These are phyloP conservation scores for Charaxes varanes DNA, from an alignment of 1,140 invertebrate genomes.

Conservation along the genomic window DNA sequence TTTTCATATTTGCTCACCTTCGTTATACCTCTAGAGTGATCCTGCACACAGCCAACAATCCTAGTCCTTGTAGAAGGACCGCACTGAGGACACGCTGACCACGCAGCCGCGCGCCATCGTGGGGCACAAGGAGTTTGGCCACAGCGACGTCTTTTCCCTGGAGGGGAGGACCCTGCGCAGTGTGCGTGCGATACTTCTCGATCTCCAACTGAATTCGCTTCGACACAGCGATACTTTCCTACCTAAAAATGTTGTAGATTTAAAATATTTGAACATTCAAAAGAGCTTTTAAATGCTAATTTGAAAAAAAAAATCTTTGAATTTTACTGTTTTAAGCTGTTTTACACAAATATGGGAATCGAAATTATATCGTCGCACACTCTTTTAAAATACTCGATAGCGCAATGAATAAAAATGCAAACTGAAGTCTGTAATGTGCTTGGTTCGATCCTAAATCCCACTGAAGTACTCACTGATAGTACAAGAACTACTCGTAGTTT, in stretches of 20 bases:
- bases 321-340: no score
- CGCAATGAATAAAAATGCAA: no score
- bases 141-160: slow-evolving; percentile 38
- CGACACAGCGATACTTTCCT: slow-evolving; percentile 55
- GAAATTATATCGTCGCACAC: no score
- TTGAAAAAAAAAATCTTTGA: no score
- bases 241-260: slow-evolving; percentile 34
- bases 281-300: no score
- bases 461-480: no score
- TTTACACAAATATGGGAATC: no score
- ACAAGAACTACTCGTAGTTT: no score
- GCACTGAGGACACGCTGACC: slow-evolving; percentile 62
- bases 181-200: slow-evolving; percentile 50
- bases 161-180: slow-evolving; percentile 40
- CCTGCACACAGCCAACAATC: slow-evolving; percentile 62
- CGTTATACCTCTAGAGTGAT: slow-evolving; percentile 58
- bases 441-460: no score
- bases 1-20: slow-evolving; percentile 32
- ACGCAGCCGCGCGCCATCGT: slow-evolving; percentile 56
- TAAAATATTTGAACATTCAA: no score
- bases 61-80: slow-evolving; percentile 50
- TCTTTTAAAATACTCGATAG: no score
- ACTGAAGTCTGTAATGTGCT: no score
- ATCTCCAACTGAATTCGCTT: slow-evolving; percentile 30
- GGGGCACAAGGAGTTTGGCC: slow-evolving; percentile 52